Conservation (phyloP, 2,888 invertebrate species). For the Caradrina clavipalpis region DNA sequence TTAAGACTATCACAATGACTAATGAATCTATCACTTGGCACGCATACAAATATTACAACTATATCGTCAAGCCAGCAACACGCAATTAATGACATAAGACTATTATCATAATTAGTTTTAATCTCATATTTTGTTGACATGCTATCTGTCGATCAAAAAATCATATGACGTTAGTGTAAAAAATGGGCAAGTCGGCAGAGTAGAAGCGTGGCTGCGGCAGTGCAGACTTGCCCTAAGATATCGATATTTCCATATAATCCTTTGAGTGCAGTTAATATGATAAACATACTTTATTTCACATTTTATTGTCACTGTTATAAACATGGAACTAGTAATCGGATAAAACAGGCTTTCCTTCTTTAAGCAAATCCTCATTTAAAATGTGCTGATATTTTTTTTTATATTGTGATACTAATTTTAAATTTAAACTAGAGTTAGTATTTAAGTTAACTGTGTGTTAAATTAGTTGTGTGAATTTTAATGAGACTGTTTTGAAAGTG, state of each 20-base stretch:
- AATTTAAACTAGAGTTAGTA: constrained; percentile 18
- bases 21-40: constrained; percentile 8
- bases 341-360: constrained; percentile 10
- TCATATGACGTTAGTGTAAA: neutral
- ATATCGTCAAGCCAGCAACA: constrained; percentile 16
- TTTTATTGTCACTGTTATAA: constrained; percentile 58
- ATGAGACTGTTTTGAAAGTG: constrained; percentile 34
- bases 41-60: neutral
- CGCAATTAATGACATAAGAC: neutral
- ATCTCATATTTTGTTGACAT: constrained; percentile 6
- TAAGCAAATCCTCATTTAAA: constrained; percentile 18
- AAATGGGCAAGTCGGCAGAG: neutral
- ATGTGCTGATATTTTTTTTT: constrained; percentile 46
- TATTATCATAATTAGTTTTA: constrained; percentile 33
- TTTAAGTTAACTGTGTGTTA: constrained; percentile 8
- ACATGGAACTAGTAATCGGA: constrained; percentile 42
- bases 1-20: neutral
- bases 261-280: constrained; percentile 62
- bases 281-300: constrained; percentile 55
- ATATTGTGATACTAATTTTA: constrained; percentile 45
- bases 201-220: neutral
- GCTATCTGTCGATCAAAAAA: constrained; percentile 12
- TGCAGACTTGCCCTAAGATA: constrained; percentile 56
- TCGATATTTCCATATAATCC: constrained; percentile 52
- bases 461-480: constrained; percentile 27